Base-by-base conservation (phyloP, 2,797 vertebrate genomes). In the Hydrolagus colliei region DNA sequence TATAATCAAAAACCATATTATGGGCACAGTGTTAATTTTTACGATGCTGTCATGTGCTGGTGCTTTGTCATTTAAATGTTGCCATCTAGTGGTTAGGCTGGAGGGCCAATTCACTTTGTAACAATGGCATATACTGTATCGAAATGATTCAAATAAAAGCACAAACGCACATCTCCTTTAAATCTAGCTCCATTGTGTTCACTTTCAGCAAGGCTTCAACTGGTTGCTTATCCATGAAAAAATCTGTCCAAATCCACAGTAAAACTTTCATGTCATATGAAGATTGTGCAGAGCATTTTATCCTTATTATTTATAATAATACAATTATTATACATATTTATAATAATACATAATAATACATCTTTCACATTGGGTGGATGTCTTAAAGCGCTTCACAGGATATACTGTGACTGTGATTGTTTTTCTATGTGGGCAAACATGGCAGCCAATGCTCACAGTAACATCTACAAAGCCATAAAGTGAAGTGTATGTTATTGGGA, bases 251-350 rank as follows among this genome's bases (percentile, higher is more conserved):
- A 68, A n/a, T 68, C 7, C 20, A 82, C 27, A 9, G 79, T 67
- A 16, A 3, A 22, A 63, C 62, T 52, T 67, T 18, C 78, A 22
- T 63, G 93, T 93, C 93, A 92, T 92, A 90, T 89, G 88, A 87
- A 41, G 87, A 90, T 92, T 7, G 10, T 75, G 73, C 73, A 1
- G 11, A 75, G 18, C 22, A 22, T 22, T 9, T n/a, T 35, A 75
- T 22, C 86, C 86, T 86, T 88, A 86, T 87, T 87, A 72, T 79
- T 80, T 73, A 77, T 86, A 52, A 52, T 52, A 52, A 52, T 52
- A 52, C 41, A 52, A 1, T 52, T 52, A 6, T 3, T 52, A 52
- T 6, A 52, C 3, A 52, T 87, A 72, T 79, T 80, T 73, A 77
- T 86, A 52, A 52, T 52, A 52, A 52, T 52, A 52, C 41, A 52